Evolutionary conservation across 2,888 invertebrate genomes (phyloP), one percentile per base, ranked within the genome.

Genomic region (Lasioglossum villosulum): DNA sequence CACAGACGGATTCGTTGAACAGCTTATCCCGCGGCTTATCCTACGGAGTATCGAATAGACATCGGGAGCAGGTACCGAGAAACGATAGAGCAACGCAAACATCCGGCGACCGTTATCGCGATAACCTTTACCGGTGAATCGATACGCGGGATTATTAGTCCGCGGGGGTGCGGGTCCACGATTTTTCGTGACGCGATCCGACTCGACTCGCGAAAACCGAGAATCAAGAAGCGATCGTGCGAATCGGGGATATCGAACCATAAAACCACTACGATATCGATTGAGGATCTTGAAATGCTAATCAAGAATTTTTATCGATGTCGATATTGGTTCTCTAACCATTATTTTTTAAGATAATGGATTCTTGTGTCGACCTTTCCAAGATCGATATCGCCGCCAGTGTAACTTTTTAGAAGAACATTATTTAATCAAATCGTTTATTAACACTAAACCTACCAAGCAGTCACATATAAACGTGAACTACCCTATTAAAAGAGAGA

Each of bases 61-160:
- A 52, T 34, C 23, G 48, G 52, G 34, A 52, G 30, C 73, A 30
- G 37, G 48, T 70, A 66, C 76, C 48, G 45, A 66, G 76, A 76
- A 34, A 42, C 30, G 76, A 68, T 68, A 68, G 63, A 63, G 48
- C 16, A 23, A 75, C 14, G 63, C 75, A 79, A 75, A 75, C 52
- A 73, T 79, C n/a, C 45, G 42, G 37, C 42, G 34, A 79, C 34
- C 75, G 37, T 75, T 27, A 66, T 76, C 66, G 66, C 66, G 79
- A 79, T 79, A 79, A 75, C 63, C 48, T 66, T n/a, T 48, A 14
- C 14, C 59, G 34, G 68, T 23, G 68, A 23, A 68, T 68, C 68
- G 68, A 37, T 34, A 68, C 68, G 68, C 37, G 68, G 34, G 68
- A 68, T 37, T 37, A 23, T 68, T 68, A 37, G 19, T 37, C 4